These are phyloP conservation scores for Perca flavescens DNA, from an alignment of 2,113 vertebrate species.

Conservation along the genomic window DNA sequence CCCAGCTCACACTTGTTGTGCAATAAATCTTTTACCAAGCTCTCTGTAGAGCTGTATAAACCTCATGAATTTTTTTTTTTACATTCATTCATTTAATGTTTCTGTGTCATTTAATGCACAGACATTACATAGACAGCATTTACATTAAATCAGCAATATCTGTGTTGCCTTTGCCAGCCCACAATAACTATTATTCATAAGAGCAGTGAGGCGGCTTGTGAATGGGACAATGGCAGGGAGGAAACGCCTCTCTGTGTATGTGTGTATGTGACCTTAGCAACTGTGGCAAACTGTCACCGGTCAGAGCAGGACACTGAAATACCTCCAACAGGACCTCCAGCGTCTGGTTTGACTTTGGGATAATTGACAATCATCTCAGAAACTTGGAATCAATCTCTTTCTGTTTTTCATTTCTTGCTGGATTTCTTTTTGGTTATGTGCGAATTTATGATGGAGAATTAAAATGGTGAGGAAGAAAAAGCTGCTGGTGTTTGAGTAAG, in stretches of 20 bases:
- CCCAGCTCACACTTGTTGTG: too few species aligned
- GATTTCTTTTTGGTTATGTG: conserved; percentile 43
- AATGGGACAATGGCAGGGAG: conserved; percentile 44
- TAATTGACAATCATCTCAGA: conserved; percentile 18
- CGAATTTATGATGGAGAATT: conserved; percentile 79
- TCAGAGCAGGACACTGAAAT: conserved; percentile 61
- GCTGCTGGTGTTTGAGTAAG: conserved; percentile 79
- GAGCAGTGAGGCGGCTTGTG: conserved; percentile 18
- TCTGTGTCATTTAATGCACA: not conserved
- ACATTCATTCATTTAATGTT: not conserved
- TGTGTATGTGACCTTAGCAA: conserved; percentile 32
- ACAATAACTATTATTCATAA: conserved; percentile 28
- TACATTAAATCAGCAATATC: not conserved
- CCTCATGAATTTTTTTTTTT: too few species aligned
- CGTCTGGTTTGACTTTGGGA: conserved; percentile 54
- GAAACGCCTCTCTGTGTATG: conserved; percentile 39
- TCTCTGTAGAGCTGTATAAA: not conserved
- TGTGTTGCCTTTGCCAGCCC: conserved; percentile 14
- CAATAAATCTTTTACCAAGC: not conserved
- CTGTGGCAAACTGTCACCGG: conserved; percentile 53
- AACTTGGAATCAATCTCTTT: conserved; percentile 5
- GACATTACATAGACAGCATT: conserved; percentile 4
- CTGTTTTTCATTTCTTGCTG: conserved; percentile 23
- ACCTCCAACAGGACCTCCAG: conserved; percentile 51
- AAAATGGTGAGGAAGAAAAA: conserved; percentile 82